These are phyloP conservation scores for Kryptolebias marmoratus DNA, from an alignment of 2,113 vertebrate species.

Conservation along the genomic window DNA sequence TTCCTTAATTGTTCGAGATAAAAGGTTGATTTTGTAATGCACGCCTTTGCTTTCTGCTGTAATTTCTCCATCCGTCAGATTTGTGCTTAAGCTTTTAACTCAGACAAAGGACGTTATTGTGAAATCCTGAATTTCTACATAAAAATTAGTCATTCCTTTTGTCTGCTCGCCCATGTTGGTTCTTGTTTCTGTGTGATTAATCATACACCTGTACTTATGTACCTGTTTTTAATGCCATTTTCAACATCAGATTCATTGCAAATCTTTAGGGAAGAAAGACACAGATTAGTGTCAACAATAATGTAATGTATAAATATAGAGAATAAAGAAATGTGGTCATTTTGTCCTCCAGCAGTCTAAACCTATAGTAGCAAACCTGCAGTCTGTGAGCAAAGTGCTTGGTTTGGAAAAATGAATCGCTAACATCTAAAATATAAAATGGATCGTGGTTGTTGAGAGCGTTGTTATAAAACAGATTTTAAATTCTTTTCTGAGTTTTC, in stretches of 20 bases:
- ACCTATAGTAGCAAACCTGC: too few species aligned
- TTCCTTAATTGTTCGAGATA: slow-evolving; percentile 12
- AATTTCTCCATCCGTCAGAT: slow-evolving; percentile 3
- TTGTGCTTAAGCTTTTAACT: background rate
- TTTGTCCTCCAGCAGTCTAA: too few species aligned
- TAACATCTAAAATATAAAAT: too few species aligned
- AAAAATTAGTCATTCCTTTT: slow-evolving; percentile 11
- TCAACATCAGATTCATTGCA: background rate
- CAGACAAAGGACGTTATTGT: slow-evolving; percentile 31
- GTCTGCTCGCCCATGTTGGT: background rate
- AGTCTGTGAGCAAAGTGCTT: too few species aligned
- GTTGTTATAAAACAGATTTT: too few species aligned
- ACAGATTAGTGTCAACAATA: too few species aligned
- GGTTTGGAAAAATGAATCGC: too few species aligned
- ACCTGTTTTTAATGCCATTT: slow-evolving; percentile 17
- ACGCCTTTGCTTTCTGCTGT: background rate
- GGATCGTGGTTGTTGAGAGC: too few species aligned
- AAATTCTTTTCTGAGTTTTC: too few species aligned
- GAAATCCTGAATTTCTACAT: slow-evolving; percentile 46
- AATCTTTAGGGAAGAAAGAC: too few species aligned
- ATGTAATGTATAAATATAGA: too few species aligned
- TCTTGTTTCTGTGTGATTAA: background rate
- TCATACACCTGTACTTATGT: slow-evolving; percentile 1
- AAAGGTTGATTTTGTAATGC: slow-evolving; percentile 8
- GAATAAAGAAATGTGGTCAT: too few species aligned